These are phyloP conservation scores for Lerema accius DNA, from an alignment of 1,140 invertebrate genomes.

Conservation along the genomic window DNA sequence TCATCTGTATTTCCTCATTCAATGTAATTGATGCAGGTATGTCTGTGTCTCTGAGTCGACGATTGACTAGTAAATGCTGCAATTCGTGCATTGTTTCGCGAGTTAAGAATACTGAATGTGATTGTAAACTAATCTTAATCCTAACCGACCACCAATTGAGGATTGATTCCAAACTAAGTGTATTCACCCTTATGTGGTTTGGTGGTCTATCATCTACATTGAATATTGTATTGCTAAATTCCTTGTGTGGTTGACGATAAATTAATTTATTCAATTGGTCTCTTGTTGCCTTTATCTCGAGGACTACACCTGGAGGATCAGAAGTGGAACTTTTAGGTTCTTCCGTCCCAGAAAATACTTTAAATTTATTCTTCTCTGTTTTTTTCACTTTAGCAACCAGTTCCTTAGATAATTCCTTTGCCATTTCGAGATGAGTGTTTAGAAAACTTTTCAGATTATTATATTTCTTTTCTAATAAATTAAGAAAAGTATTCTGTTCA, in stretches of 20 bases:
- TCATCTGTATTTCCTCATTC: constrained; percentile 39
- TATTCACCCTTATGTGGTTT: constrained; percentile 35
- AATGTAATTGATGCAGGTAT: constrained; percentile 14
- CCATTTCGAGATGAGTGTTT: constrained; percentile 39
- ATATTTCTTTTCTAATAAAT: constrained; percentile 51
- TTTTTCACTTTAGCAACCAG: constrained; percentile 23
- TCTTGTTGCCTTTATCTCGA: constrained; percentile 56
- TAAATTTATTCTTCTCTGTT: constrained; percentile 7
- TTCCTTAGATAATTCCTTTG: constrained; percentile 39
- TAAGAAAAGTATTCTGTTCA: constrained; percentile 34
- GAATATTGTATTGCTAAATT: constrained; percentile 50
- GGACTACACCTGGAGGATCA: constrained; percentile 36
- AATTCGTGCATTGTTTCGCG: constrained; percentile 47
- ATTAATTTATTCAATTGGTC: constrained; percentile 57
- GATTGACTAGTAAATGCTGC: constrained; percentile 54
- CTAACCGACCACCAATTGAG: constrained; percentile 52
- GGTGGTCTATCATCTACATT: constrained; percentile 39
- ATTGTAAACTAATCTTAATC: constrained; percentile 39
- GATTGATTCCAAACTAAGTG: constrained; percentile 44
- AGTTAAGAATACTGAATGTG: constrained; percentile 24
- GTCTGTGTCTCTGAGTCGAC: constrained; percentile 26
- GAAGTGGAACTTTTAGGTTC: not conserved
- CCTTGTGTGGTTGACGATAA: constrained; percentile 43
- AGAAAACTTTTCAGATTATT: constrained; percentile 54
- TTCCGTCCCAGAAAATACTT: not conserved